Conservation (phyloP, 2,113 vertebrate species). For the Prunella himalayana region DNA sequence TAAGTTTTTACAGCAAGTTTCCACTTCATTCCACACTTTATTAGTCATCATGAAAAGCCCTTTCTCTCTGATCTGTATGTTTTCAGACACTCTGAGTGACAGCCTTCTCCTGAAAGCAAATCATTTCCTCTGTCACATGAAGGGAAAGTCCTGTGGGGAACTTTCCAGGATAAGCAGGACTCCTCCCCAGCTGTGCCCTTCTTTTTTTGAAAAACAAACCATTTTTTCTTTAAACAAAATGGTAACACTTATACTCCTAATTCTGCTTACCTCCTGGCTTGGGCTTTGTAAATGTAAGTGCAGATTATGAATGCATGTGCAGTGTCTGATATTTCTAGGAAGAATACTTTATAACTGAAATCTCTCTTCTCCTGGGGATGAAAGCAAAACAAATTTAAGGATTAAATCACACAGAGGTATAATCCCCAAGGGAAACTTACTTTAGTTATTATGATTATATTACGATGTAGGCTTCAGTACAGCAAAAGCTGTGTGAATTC, state of each 20-base stretch:
- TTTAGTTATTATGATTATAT: conserved; percentile 74
- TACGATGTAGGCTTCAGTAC: conserved; percentile 42
- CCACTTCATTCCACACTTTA: background rate
- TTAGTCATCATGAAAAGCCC: background rate
- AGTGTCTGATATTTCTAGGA: conserved; percentile 52
- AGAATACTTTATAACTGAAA: conserved; percentile 71
- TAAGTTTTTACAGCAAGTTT: background rate
- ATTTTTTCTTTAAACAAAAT: background rate
- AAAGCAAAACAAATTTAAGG: conserved; percentile 79
- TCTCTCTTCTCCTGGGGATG: conserved; percentile 71
- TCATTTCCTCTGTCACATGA: background rate
- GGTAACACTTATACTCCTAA: background rate
- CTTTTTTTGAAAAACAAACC: background rate
- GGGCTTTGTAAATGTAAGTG: conserved; percentile 56
- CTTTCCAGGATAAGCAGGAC: background rate
- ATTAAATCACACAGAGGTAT: conserved; percentile 77
- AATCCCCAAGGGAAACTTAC: conserved; percentile 71
- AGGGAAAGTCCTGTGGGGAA: background rate
- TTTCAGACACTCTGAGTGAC: background rate
- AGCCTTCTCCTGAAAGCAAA: background rate
- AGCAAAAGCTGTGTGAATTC: conserved; percentile 66
- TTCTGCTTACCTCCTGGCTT: conserved; percentile 29
- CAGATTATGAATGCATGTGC: conserved; percentile 56
- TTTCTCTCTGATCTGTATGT: background rate
- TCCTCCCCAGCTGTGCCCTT: background rate